Evolutionary conservation across 2,113 vertebrate genomes (phyloP).

Genomic region (Erpornis zantholeuca): DNA sequence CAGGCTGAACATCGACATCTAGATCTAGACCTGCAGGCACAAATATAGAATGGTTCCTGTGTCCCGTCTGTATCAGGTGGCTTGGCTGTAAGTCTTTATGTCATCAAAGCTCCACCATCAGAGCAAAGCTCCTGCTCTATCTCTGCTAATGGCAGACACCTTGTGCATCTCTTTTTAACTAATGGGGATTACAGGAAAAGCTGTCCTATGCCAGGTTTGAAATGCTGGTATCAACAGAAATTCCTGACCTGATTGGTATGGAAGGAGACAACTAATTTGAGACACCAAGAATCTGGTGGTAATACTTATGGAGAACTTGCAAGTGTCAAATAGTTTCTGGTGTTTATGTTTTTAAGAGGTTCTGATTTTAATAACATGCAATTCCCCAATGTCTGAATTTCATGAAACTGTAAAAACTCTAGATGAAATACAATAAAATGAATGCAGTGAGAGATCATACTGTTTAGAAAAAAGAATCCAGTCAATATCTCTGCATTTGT

Average conservation of each 20-base stretch:
- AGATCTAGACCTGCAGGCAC: background rate
- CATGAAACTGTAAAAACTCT: background rate
- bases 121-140: background rate
- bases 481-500: background rate
- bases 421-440: background rate
- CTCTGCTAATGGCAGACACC: background rate
- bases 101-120: background rate
- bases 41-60: accelerated
- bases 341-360: background rate
- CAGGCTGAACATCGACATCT: background rate
- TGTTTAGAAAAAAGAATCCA: background rate
- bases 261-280: background rate
- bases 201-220: background rate
- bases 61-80: background rate
- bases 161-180: background rate
- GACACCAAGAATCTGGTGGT: background rate
- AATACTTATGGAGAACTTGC: background rate
- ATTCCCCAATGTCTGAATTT: background rate
- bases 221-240: background rate
- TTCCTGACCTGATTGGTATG: background rate
- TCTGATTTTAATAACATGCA: background rate
- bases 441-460: background rate
- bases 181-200: background rate
- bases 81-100: background rate
- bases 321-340: background rate